Base-by-base conservation (phyloP, 2,113 vertebrate species). In the Saiga tatarica region DNA sequence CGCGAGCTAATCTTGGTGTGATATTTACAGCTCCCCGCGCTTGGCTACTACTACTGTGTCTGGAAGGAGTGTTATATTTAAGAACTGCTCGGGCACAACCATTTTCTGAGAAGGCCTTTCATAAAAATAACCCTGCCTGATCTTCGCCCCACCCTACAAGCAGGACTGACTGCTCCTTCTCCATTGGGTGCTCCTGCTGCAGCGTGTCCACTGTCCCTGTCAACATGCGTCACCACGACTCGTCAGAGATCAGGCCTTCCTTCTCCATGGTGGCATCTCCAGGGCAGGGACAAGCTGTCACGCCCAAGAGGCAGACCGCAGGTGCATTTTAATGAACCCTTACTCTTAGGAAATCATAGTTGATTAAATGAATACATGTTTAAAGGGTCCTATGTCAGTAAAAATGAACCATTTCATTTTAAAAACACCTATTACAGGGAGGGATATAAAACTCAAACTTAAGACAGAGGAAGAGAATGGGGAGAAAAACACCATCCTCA, bases 91-190 rank as follows among this genome's bases (percentile, higher is more conserved):
- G 79, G 17, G 85, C 50, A n/a, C 79, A 94, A 55, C 52, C 74
- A 60, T 83, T 30, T 95, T 92, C 79, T 78, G 71, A 96, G 89
- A 82, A 86, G 28, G 47, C 14, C 39, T 89, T 92, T 87, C 57
- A 87, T n/a, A 76, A 95, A 96, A 95, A 94, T 79, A 95, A 94
- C 15, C 42, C 76, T 6, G 93, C 36, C 15, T 33, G 26, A 39
- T 33, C 57, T 30, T 3, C 0, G 21, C 83, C 92, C 67, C 85
- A 13, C 52, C 62, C 87, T 25, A 1, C 12, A n/a, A 23, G 36
- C 6, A 45, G 52, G 79, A 30, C 33, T 19, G 53, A 52, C 0
- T 5, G 87, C 30, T 53, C 30, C 26, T n/a, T 17, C 25, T 82
- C 30, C 23, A 15, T 39, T 6, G 55, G 50, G 33, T n/a, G 6